phyloP scores from a whole-genome alignment of 2,888 invertebrate genomes.

The Epinotia demarniana region DNA sequence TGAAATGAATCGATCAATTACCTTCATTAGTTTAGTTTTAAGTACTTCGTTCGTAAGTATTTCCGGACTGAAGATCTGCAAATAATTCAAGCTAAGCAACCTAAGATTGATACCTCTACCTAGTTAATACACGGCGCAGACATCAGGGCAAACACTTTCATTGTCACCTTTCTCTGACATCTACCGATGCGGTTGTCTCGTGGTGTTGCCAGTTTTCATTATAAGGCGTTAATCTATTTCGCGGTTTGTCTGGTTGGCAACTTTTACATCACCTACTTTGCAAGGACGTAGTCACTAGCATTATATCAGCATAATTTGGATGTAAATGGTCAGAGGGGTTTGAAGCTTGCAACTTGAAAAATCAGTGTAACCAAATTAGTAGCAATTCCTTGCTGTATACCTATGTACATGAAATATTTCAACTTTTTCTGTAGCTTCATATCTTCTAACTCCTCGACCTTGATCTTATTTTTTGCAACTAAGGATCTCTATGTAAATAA shows the following conservation, averaged over 20 bases:
- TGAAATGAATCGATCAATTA: too few species aligned
- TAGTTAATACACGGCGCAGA: background rate
- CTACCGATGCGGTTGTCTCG: slow-evolving; percentile 50
- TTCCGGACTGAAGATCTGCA: background rate
- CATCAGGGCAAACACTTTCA: slow-evolving; percentile 52
- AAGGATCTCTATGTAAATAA: background rate
- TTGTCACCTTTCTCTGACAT: slow-evolving; percentile 59
- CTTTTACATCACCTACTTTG: slow-evolving; percentile 24
- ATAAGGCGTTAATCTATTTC: slow-evolving; percentile 44
- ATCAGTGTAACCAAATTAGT: slow-evolving; percentile 1
- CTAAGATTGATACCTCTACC: slow-evolving; percentile 7
- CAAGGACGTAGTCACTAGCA: slow-evolving; percentile 24
- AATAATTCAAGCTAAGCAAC: slow-evolving; percentile 18
- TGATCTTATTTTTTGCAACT: background rate
- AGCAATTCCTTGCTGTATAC: background rate
- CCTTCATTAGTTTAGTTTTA: too few species aligned
- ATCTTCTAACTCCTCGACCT: background rate
- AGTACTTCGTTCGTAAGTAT: background rate
- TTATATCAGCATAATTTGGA: slow-evolving; percentile 5
- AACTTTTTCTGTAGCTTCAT: background rate
- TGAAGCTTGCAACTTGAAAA: background rate
- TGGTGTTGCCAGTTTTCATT: slow-evolving; percentile 45
- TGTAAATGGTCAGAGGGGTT: slow-evolving; percentile 10
- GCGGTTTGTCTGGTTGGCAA: slow-evolving; percentile 45
- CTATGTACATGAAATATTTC: background rate